Evolutionary conservation across 2,797 vertebrate genomes (phyloP).

Genomic region (Trichosurus vulpecula): DNA sequence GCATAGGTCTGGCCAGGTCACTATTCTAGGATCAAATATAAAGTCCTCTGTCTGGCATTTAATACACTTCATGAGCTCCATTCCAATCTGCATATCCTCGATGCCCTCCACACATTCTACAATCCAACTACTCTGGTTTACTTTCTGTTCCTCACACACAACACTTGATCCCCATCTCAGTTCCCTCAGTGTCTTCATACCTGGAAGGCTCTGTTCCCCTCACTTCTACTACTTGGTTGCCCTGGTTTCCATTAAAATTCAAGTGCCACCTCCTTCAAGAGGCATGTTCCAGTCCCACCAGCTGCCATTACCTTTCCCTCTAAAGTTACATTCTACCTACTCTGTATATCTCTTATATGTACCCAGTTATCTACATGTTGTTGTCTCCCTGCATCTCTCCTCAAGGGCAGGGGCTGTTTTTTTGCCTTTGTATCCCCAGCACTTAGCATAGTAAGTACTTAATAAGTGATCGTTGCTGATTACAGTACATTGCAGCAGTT

Average conservation of each 20-base stretch:
- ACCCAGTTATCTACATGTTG: not conserved
- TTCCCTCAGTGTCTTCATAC: no score
- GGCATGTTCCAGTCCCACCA: not conserved
- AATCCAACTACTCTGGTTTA: not conserved
- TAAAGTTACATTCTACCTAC: not conserved
- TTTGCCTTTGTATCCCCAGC: not conserved
- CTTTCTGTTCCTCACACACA: not conserved
- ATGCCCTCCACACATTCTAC: not conserved
- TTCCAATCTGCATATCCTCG: no score
- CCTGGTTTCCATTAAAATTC: not conserved
- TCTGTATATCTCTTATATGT: not conserved
- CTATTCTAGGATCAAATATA: not conserved
- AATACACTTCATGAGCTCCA: not conserved
- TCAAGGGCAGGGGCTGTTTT: not conserved
- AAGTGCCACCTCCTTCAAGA: not conserved
- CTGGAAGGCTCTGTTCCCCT: not conserved
- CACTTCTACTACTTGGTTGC: not conserved
- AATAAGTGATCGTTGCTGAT: not conserved
- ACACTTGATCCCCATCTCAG: not conserved
- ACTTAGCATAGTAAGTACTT: not conserved
- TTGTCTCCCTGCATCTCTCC: not conserved
- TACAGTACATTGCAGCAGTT: not conserved
- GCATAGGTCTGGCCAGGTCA: not conserved
- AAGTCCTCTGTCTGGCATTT: not conserved
- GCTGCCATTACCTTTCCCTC: not conserved